A percentile compares a stretch with the other conserved stretches of the same genome.
phyloP scores from a whole-genome alignment of 2,113 vertebrate species.

The Cichladusa arquata region DNA sequence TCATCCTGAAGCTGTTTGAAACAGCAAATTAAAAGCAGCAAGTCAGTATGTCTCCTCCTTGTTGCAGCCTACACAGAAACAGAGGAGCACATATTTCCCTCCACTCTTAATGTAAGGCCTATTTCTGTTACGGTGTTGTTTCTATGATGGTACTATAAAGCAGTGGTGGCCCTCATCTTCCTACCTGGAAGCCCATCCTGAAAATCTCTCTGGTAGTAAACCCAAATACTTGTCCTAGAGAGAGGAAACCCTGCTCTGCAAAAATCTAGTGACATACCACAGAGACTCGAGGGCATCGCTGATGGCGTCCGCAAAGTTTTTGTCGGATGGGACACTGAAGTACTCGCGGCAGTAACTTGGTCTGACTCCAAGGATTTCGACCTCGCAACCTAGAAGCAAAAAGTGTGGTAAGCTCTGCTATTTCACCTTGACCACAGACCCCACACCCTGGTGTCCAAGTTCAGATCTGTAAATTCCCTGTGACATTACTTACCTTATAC shows the following conservation, averaged over 20 bases:
- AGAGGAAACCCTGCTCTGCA: neutral
- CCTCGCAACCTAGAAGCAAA: conserved; percentile 86
- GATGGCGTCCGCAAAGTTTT: conserved; percentile 81
- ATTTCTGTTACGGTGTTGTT: fast-evolving
- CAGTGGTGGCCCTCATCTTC: neutral
- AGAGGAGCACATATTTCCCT: neutral
- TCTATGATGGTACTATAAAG: neutral
- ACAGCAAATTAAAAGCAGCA: neutral
- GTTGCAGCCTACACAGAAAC: neutral
- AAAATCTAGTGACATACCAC: conserved; percentile 69
- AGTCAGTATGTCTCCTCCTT: neutral
- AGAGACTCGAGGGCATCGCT: conserved; percentile 78
- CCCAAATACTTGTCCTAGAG: neutral
- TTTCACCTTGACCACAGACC: neutral
- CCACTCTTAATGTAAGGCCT: neutral
- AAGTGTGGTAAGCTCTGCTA: neutral
- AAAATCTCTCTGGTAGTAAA: neutral
- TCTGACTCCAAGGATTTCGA: conserved; percentile 86
- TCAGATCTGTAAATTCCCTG: neutral
- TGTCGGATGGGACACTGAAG: conserved; percentile 81
- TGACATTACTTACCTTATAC: neutral
- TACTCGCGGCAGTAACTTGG: conserved; percentile 88
- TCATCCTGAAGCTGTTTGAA: neutral
- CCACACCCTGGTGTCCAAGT: neutral
- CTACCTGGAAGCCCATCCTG: neutral